Evolutionary conservation across 2,888 invertebrate genomes (phyloP).

Genomic region (Campopleginae sp.): DNA sequence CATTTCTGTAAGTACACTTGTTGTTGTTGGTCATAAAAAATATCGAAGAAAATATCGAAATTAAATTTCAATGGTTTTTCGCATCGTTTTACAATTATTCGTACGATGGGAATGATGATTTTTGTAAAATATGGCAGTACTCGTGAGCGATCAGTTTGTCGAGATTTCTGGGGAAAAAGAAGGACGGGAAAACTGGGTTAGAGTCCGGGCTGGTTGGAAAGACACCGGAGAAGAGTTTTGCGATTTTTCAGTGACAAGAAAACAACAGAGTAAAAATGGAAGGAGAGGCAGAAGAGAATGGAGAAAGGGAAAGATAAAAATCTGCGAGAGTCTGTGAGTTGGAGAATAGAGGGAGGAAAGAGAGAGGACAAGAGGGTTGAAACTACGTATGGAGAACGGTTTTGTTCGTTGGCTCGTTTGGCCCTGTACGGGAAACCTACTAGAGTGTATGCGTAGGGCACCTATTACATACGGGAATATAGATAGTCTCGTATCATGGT

Average conservation of each 20-base stretch:
- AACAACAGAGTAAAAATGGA: not conserved
- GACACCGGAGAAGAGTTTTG: not conserved
- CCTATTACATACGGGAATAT: not conserved
- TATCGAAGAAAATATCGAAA: not conserved
- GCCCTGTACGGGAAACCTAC: conserved; percentile 10
- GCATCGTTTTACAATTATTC: not conserved
- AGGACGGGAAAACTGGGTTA: not conserved
- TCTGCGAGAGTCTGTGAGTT: not conserved
- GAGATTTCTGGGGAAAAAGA: not conserved
- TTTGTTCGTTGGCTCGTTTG: conserved; percentile 24
- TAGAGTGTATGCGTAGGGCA: not conserved
- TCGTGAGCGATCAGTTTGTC: not conserved
- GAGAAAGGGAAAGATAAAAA: not conserved
- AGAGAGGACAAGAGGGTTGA: not conserved
- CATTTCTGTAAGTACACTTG: conserved; percentile 93
- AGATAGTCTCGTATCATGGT: conserved; percentile 52
- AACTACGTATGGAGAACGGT: conserved; percentile 7
- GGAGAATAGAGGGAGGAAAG: not conserved
- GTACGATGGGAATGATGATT: not conserved
- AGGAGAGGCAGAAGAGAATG: not conserved
- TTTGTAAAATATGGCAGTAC: not conserved
- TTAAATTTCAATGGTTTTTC: not conserved
- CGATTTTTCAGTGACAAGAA: conserved; percentile 19
- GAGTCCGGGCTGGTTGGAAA: not conserved
- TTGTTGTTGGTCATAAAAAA: not conserved